Percentiles rank a stretch among this genome's conserved stretches.
Evolutionary conservation across 2,888 invertebrate genomes (phyloP).

Genomic region (Barypeithes pellucidus): DNA sequence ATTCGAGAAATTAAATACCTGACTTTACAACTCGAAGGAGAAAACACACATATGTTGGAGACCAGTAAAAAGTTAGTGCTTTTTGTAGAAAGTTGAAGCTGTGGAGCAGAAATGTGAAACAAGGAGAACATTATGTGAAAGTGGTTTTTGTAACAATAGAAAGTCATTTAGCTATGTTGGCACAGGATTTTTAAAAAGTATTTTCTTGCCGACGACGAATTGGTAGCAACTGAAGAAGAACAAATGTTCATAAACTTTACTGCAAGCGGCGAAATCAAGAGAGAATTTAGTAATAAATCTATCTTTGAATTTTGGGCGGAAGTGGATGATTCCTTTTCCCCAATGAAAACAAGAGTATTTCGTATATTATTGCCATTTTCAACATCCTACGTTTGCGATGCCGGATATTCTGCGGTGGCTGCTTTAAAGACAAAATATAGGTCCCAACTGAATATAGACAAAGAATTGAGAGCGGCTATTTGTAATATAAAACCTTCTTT

Average conservation of each 20-base stretch:
- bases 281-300: conserved; percentile 29
- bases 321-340: conserved; percentile 14
- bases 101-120: too few relatives aligned
- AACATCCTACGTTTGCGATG: conserved; percentile 21
- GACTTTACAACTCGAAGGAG: conserved; percentile 44
- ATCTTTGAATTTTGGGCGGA: conserved; percentile 9
- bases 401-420: conserved; percentile 19
- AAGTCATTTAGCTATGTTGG: conserved; percentile 8
- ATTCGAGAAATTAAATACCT: conserved; percentile 2
- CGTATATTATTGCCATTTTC: conserved; percentile 24
- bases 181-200: conserved; percentile 1
- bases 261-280: conserved; percentile 25
- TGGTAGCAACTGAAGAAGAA: conserved; percentile 17
- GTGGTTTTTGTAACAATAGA: conserved; percentile 18
- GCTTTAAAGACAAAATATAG: conserved; percentile 17
- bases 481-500: conserved; percentile 20
- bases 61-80: conserved; percentile 40
- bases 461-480: conserved; percentile 3
- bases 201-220: not conserved
- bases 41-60: conserved; percentile 47
- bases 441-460: not conserved
- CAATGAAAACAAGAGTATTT: conserved; percentile 25
- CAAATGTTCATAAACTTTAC: conserved; percentile 28
- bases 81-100: conserved; percentile 24
- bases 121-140: conserved; percentile 22